phyloP scores from a whole-genome alignment of 2,113 vertebrate genomes.

The Aix galericulata region DNA sequence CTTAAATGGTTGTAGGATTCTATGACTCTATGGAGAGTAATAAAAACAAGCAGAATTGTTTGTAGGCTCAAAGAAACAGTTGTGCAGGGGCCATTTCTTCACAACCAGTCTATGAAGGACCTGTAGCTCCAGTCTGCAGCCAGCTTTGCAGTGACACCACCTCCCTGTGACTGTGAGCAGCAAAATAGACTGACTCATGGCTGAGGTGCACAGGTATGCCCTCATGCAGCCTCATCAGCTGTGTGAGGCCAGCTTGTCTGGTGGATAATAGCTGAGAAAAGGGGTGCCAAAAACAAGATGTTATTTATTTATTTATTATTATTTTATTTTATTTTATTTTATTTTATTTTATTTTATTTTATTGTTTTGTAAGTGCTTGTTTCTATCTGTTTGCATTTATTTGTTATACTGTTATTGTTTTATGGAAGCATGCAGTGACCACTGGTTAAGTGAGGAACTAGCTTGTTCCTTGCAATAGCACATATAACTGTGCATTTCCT shows the following conservation, averaged over 20 bases:
- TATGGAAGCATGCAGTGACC: neutral
- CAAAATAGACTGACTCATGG: neutral
- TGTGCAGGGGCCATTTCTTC: neutral
- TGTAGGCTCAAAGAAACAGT: neutral
- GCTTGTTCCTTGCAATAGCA: fast-evolving
- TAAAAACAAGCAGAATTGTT: neutral
- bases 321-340: too few relatives aligned
- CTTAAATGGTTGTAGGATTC: neutral
- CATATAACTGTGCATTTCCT: neutral
- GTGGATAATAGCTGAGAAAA: neutral
- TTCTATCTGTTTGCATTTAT: neutral
- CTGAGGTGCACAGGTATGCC: neutral
- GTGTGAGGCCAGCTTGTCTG: neutral
- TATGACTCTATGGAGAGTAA: neutral
- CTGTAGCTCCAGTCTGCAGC: neutral
- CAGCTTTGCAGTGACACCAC: neutral
- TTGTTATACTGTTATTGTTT: neutral
- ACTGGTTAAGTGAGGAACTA: neutral
- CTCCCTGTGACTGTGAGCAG: neutral
- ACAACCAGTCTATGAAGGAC: neutral
- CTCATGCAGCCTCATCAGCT: fast-evolving
- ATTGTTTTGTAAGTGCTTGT: neutral
- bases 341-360: too few relatives aligned
- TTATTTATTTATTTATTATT: neutral
- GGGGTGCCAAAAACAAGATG: neutral